Evolutionary conservation across 2,888 invertebrate genomes (phyloP), one percentile per base, ranked within the genome.

Genomic region (Lepidochrysops patricia): DNA sequence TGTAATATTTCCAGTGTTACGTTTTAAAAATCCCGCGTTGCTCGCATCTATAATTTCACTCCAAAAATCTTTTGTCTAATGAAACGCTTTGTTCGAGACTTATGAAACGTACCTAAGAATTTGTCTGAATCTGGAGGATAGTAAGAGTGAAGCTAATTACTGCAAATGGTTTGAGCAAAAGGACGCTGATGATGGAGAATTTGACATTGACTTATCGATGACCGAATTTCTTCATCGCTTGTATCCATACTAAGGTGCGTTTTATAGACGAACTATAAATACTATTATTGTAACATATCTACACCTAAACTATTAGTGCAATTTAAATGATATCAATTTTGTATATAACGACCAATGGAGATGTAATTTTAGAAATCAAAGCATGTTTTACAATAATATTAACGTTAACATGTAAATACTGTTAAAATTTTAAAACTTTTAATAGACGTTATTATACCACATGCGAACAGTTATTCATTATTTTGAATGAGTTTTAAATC

Each of bases 281-380:
- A 15, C 4, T 37, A 37, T 6, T 37, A 13, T 5, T 54, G 29
- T 54, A 29, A 54, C 54, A 54, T 54, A 54, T 54, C 54, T 54
- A 54, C 54, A 19, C 12, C 12, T 19, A 32, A 15, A 54, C 32
- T 54, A 26, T 26, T 54, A 29, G 54, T 29, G 13, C 54, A 54
- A 54, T 54, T 54, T 54, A 19, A 54, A 54, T 27, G 29, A 52
- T 54, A 54, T 54, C 54, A 54, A 54, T 54, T 54, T 54, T 54
- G 32, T 54, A 54, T 2, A 54, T 54, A 54, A 54, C 19, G 54
- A 54, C 54, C 54, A 54, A 54, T 54, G 15, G 29, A 54, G 12
- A 29, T 29, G 13, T 54, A 54, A 54, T 32, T 54, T 29, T 54
- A 32, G 32, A 32, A 29, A 26, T 19, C 29, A 32, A 54, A 29